A percentile compares a stretch with the other conserved stretches of the same genome.
phyloP scores from a whole-genome alignment of 2,113 vertebrate species.

The Oncorhynchus mykiss region DNA sequence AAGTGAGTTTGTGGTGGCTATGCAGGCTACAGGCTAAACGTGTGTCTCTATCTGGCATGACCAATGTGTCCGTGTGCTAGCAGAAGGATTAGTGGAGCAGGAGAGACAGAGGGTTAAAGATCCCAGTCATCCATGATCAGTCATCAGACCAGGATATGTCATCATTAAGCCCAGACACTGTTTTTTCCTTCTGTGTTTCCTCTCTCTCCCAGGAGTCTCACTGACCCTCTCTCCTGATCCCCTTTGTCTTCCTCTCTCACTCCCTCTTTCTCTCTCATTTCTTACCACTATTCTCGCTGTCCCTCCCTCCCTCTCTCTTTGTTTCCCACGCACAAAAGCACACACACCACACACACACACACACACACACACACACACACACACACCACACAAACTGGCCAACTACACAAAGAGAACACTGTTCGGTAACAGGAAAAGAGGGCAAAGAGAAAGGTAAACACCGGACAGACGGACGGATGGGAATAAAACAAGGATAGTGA shows the following conservation, averaged over 20 bases:
- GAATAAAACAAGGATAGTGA: conserved; percentile 24
- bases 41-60: no score
- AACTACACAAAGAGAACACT: conserved; percentile 34
- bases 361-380: conserved; percentile 19
- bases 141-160: no score
- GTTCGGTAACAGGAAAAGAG: conserved; percentile 21
- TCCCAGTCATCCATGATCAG: no score
- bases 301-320: not conserved
- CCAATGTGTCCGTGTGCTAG: no score
- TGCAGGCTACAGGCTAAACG: no score
- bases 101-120: no score
- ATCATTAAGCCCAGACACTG: not conserved
- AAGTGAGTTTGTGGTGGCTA: no score
- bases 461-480: conserved; percentile 25
- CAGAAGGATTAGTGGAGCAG: no score
- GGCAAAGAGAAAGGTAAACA: conserved; percentile 31
- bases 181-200: no score
- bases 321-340: not conserved
- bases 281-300: no score
- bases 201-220: not conserved
- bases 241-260: not conserved
- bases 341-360: conserved; percentile 11
- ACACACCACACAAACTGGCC: conserved; percentile 12
- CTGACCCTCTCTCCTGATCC: not conserved
- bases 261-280: not conserved